Base-by-base conservation (phyloP, 2,888 invertebrate genomes). In the Caenorhabditis japonica region DNA sequence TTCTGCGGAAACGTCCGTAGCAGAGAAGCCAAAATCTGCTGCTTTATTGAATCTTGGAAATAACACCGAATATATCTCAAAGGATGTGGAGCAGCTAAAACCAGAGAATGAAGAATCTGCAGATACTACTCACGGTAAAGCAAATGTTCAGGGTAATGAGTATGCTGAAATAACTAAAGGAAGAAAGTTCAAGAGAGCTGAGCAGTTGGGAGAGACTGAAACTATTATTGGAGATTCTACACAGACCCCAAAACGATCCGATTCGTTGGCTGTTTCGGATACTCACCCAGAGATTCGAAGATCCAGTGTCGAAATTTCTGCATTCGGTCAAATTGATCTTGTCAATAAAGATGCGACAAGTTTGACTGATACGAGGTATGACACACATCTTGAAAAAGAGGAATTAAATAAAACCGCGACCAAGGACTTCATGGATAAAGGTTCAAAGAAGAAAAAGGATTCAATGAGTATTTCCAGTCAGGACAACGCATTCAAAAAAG, bases 301-400 rank as follows among this genome's bases (percentile, higher is more conserved):
- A 41, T 46, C 58, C 30, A 41, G 39, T 12, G 38, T 71, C n/a
- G 71, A 71, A 25, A 64, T 71, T 15, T 71, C 71, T 3, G 58
- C 71, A 12, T 71, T 71, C 19, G 71, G 71, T 27, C 38, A 51
- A 17, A 62, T 71, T 12, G 62, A 62, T 34, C 23, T 71, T 1
- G 30, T 43, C n/a, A 44, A 58, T 33, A 58, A 71, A 33, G 58
- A 71, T 3, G 38, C 44, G 4, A 38, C 44, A 5, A 60, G 69
- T 23, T 13, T 61, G 1, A 8, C 53, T n/a, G 69, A 70, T 34
- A 49, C 47, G 7, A 21, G 36, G 13, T 53, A 49, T 3, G 49
- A 46, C 13, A 19, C 51, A 7, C 49, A 60, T 15, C 38, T 69
- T 38, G 56, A 60, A 19, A 62, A 47, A 19, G 39, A 46, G 15